phyloP scores from a whole-genome alignment of 2,797 vertebrate species.

The Hypotaenidia philippensis region DNA sequence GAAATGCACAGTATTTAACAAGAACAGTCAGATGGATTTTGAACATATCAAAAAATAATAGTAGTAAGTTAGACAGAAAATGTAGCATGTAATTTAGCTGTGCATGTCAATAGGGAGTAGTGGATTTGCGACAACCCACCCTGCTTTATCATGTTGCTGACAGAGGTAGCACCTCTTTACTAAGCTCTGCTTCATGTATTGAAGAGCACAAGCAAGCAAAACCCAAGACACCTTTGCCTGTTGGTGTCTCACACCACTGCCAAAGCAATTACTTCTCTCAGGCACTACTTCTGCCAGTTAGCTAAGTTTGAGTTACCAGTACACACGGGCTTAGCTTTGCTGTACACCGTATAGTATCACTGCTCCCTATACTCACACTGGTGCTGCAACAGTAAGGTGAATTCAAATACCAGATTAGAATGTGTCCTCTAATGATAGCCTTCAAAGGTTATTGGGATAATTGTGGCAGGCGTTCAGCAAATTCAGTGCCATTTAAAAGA shows the following conservation, averaged over 20 bases:
- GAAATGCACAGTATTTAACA: not conserved
- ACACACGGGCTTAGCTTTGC: not conserved
- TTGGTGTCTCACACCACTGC: not conserved
- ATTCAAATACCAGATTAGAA: not conserved
- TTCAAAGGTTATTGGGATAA: not conserved
- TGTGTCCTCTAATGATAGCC: not conserved
- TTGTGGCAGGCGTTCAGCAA: not conserved
- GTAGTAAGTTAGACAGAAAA: not conserved
- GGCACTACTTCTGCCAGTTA: not conserved
- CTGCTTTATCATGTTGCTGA: not conserved
- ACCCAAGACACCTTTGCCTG: not conserved
- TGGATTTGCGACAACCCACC: not conserved
- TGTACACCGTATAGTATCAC: not conserved
- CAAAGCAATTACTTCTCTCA: not conserved
- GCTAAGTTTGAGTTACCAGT: not conserved
- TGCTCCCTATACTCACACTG: not conserved
- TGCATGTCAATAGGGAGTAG: not conserved
- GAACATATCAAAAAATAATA: not conserved
- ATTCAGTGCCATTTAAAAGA: not conserved
- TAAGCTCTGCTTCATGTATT: not conserved
- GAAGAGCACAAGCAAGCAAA: not conserved
- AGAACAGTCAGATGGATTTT: not conserved
- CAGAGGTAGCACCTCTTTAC: not conserved
- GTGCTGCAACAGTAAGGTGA: not conserved
- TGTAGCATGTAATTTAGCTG: not conserved